Evolutionary conservation across 2,113 vertebrate genomes (phyloP).

Genomic region (Astur gentilis): DNA sequence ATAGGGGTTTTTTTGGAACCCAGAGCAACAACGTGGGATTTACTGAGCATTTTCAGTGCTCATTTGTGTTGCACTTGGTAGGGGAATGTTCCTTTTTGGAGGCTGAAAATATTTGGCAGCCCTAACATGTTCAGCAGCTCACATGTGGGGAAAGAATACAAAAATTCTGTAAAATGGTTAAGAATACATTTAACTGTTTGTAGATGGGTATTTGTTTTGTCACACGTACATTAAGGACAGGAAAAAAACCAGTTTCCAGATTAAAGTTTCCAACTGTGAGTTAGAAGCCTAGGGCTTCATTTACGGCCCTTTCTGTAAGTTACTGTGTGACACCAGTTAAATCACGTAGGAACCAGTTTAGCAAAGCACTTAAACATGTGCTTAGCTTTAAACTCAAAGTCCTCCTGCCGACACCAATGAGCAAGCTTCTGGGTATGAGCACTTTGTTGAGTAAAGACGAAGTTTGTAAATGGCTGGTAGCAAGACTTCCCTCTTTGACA

Average conservation of each 20-base stretch:
- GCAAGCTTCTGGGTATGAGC: background rate
- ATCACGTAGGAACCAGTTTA: background rate
- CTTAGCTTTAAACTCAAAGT: background rate
- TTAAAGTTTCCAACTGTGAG: background rate
- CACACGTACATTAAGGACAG: background rate
- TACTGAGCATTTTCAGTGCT: background rate
- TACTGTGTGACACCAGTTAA: background rate
- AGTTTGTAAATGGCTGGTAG: background rate
- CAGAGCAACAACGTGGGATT: background rate
- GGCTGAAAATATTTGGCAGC: conserved; percentile 31
- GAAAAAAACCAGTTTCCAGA: background rate
- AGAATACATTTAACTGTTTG: background rate
- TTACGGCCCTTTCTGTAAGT: background rate
- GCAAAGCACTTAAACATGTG: background rate
- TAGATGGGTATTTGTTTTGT: background rate
- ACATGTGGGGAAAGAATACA: background rate
- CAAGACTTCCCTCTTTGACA: background rate
- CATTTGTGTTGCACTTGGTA: background rate
- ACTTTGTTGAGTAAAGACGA: background rate
- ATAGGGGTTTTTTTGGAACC: background rate
- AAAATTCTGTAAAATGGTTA: background rate
- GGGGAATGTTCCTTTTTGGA: background rate
- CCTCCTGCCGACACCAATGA: background rate
- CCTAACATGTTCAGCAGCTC: background rate
- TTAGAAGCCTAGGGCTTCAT: background rate